These are phyloP conservation scores for Crotalus horridus DNA, from an alignment of 2,113 vertebrate genomes.

Conservation along the genomic window DNA sequence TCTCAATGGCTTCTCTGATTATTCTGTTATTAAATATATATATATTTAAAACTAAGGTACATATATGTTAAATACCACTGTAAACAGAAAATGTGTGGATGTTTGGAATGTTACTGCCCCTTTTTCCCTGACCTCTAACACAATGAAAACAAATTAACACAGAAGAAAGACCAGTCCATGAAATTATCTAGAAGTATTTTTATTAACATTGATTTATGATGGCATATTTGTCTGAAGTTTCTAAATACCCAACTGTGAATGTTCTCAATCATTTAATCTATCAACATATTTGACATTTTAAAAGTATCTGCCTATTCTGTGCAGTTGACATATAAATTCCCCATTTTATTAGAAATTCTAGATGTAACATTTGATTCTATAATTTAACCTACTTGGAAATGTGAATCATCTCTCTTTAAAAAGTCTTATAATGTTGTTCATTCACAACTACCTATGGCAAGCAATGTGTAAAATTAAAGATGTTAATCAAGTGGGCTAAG, in stretches of 20 bases:
- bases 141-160: neutral
- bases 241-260: neutral
- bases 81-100: neutral
- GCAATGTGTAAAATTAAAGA: neutral
- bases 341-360: too few relatives aligned
- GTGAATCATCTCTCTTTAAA: neutral
- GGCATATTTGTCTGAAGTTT: neutral
- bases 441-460: too few relatives aligned
- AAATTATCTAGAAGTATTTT: neutral
- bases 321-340: neutral
- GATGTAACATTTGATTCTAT: neutral
- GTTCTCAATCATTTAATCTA: neutral
- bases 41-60: neutral
- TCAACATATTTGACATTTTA: neutral
- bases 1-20: too few relatives aligned
- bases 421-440: neutral
- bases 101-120: neutral
- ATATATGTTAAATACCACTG: neutral
- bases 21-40: too few relatives aligned
- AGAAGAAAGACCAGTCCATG: neutral
- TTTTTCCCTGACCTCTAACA: neutral
- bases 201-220: neutral
- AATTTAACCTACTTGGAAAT: neutral
- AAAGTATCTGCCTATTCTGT: neutral
- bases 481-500: neutral